Evolutionary conservation across 2,888 invertebrate genomes (phyloP).

Genomic region (Hedychridium roseum): DNA sequence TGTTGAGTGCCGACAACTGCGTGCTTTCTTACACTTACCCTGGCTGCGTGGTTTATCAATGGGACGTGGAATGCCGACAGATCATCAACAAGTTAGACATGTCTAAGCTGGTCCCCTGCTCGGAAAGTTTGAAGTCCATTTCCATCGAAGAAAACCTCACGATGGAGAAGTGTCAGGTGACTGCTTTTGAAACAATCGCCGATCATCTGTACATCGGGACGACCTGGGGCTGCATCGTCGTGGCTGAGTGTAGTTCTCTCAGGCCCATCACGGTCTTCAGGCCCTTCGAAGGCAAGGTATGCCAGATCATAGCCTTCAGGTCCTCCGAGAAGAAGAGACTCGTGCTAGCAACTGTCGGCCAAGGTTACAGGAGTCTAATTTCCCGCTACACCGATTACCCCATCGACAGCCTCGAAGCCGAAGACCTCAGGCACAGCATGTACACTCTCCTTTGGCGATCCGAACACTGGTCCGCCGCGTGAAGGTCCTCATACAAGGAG

Average conservation of each 20-base stretch:
- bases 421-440: slow-evolving; percentile 65
- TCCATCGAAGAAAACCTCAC: slow-evolving; percentile 87
- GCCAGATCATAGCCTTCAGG: slow-evolving; percentile 60
- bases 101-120: slow-evolving; percentile 90
- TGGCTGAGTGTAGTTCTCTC: slow-evolving; percentile 82
- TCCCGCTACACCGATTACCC: slow-evolving; percentile 70
- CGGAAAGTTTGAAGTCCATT: slow-evolving; percentile 90
- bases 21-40: slow-evolving; percentile 88
- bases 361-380: slow-evolving; percentile 83
- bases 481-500: slow-evolving; percentile 14
- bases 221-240: slow-evolving; percentile 92
- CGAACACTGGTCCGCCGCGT: slow-evolving; percentile 72
- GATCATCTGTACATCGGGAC: slow-evolving; percentile 88
- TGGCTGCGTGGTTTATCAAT: slow-evolving; percentile 88
- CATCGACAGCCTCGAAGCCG: slow-evolving; percentile 58
- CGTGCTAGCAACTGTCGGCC: slow-evolving; percentile 81
- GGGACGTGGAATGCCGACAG: slow-evolving; percentile 75
- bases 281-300: slow-evolving; percentile 86
- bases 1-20: slow-evolving; percentile 70
- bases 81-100: slow-evolving; percentile 86
- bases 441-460: slow-evolving; percentile 78
- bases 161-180: slow-evolving; percentile 78
- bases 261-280: slow-evolving; percentile 92
- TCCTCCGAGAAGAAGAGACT: slow-evolving; percentile 62
- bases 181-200: slow-evolving; percentile 56